These are phyloP conservation scores for Tokudaia muenninki DNA, from an alignment of 2,797 vertebrate genomes.

Conservation along the genomic window DNA sequence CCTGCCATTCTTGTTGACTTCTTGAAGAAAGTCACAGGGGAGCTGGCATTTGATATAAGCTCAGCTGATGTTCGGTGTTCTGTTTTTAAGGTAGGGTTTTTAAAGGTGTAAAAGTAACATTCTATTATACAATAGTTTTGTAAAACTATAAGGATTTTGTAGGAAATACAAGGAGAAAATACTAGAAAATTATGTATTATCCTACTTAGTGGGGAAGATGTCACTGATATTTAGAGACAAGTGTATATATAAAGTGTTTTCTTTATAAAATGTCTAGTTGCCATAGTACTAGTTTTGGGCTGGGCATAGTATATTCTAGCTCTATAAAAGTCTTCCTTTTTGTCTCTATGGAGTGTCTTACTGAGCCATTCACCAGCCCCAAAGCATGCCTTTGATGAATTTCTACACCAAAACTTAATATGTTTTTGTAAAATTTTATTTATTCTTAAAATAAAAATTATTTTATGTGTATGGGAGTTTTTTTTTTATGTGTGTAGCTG, in stretches of 20 bases:
- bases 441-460: too few species aligned
- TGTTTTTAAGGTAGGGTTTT: slow-evolving; percentile 93
- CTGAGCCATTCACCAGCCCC: background rate
- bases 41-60: slow-evolving; percentile 91
- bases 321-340: background rate
- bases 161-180: slow-evolving; percentile 10
- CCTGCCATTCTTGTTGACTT: slow-evolving; percentile 93
- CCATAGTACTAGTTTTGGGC: background rate
- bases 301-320: too few species aligned
- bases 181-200: background rate
- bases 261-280: background rate
- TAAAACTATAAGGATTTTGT: background rate
- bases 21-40: slow-evolving; percentile 92
- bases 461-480: background rate
- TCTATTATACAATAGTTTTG: background rate
- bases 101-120: background rate
- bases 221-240: too few species aligned
- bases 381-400: background rate
- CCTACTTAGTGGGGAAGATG: background rate
- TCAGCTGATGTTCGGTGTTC: slow-evolving; percentile 96
- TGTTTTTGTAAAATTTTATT: background rate
- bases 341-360: background rate
- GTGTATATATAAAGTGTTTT: background rate
- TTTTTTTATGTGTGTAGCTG: background rate
- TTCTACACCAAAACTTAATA: background rate